phyloP scores from a whole-genome alignment of 2,113 vertebrate species.

The Trinectes maculatus region DNA sequence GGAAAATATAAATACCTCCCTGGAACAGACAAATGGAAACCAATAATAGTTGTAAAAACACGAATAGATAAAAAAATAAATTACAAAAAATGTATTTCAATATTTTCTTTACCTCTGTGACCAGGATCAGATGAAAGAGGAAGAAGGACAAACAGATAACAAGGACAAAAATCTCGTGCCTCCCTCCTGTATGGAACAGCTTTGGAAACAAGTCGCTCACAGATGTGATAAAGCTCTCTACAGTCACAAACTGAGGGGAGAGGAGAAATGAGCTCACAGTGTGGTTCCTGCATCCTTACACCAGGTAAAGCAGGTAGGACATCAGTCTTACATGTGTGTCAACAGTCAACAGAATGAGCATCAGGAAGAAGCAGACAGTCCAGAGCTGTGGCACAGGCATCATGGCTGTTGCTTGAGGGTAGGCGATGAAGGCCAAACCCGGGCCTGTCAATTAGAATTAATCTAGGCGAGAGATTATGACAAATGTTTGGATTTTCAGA shows the following conservation, averaged over 20 bases:
- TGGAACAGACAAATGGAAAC: not conserved
- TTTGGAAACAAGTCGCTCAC: slow-evolving; percentile 46
- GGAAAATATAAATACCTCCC: slow-evolving; percentile 73
- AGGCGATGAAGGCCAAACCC: slow-evolving; percentile 73
- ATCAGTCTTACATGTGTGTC: slow-evolving; percentile 70
- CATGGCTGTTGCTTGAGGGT: slow-evolving; percentile 75
- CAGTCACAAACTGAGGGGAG: slow-evolving; percentile 64
- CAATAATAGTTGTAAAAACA: not conserved
- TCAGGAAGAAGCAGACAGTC: slow-evolving; percentile 74
- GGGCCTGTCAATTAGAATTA: slow-evolving; percentile 53
- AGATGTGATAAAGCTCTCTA: slow-evolving; percentile 56
- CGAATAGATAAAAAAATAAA: not conserved
- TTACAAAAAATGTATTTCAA: not conserved
- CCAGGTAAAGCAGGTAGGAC: not conserved
- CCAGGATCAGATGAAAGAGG: slow-evolving; percentile 44
- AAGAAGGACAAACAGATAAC: slow-evolving; percentile 42
- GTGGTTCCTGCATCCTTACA: not conserved
- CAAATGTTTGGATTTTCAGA: not conserved
- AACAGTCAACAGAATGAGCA: slow-evolving; percentile 70
- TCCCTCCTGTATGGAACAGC: slow-evolving; percentile 14
- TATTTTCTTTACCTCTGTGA: slow-evolving; percentile 52
- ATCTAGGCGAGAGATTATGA: not conserved
- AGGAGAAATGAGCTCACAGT: not conserved
- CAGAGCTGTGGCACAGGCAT: slow-evolving; percentile 78
- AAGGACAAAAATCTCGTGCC: slow-evolving; percentile 47